Evolutionary conservation across 35 echinoderm and acorn worm species (phyloP), one percentile per base, ranked within the genome.

Genomic region (Ptychodera flava): DNA sequence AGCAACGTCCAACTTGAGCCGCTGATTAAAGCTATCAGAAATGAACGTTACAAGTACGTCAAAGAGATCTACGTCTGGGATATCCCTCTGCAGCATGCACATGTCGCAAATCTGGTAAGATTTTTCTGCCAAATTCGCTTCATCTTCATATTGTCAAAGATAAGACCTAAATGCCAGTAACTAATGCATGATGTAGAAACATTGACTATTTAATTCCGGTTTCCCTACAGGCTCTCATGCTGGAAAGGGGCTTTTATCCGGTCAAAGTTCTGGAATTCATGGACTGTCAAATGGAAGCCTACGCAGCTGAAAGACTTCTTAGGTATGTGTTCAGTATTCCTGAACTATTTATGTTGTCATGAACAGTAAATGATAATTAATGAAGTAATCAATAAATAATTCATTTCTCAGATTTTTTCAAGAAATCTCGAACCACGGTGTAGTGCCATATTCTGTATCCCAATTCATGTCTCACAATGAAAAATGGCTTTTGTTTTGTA

Each of bases 21-120:
- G 32, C 77, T 98, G 0, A 64, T 98, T 31, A 31, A 38, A 78
- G 53, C 92, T 12, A 81, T 98, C 36, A 78, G 95, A 79, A 79
- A 89, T 1, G 95, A 98, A 85, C 76, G 95, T 22, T 98, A 94
- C 80, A 93, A 91, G 37, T 98, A 89, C 64, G 89, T 98, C 37
- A 98, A 98, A 82, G 95, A 98, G 78, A 79, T 98, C 0, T 92
- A 98, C 88, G 90, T 98, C 0, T 98, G 95, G 95, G 92, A 98
- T 84, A 88, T 98, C 30, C 92, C 95, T 16, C 84, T 98, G 0
- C 45, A 31, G 10, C 92, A 98, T 88, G 84, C 89, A 77, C 28
- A 94, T 16, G 36, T 94, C 35, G 92, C 95, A 14, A 90, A 90
- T 64, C 77, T 98, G 81, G 95, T 98, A 78, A 94, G 92, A 79